Evolutionary conservation across 2,797 vertebrate genomes (phyloP).

Genomic region (Acrossocheilus fasciatus): DNA sequence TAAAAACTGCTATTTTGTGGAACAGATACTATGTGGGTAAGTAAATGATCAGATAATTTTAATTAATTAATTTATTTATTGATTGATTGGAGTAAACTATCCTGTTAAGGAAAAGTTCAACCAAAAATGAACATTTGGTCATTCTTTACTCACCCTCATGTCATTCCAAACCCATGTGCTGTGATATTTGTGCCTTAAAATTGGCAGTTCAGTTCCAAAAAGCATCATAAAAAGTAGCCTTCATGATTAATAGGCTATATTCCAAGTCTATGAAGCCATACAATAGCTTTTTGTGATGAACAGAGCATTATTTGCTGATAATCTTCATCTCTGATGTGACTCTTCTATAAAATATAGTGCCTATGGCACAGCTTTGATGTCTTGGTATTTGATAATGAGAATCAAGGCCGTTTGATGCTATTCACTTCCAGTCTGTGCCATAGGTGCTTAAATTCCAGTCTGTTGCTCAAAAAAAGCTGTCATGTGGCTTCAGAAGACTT

Average conservation of each 20-base stretch:
- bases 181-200: background rate
- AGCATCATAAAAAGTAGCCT: background rate
- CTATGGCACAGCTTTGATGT: slow-evolving; percentile 25
- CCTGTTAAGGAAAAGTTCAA: background rate
- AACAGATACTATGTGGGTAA: background rate
- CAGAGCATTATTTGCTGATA: slow-evolving; percentile 11
- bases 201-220: background rate
- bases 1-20: background rate
- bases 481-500: no score
- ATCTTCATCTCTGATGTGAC: slow-evolving; percentile 20
- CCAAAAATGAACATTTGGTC: background rate
- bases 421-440: slow-evolving; percentile 10
- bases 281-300: slow-evolving; percentile 8
- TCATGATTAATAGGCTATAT: background rate
- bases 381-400: slow-evolving; percentile 9
- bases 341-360: slow-evolving; percentile 20
- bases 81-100: background rate
- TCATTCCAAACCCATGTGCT: slow-evolving; percentile 5
- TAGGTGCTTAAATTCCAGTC: slow-evolving; percentile 1
- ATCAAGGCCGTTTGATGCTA: background rate
- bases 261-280: background rate
- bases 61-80: background rate
- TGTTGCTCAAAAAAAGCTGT: background rate
- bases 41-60: background rate
- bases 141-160: background rate